Percentiles rank a stretch among this genome's conserved stretches.
phyloP scores from a whole-genome alignment of 2,888 invertebrate species.

The Apodemia duryi region DNA sequence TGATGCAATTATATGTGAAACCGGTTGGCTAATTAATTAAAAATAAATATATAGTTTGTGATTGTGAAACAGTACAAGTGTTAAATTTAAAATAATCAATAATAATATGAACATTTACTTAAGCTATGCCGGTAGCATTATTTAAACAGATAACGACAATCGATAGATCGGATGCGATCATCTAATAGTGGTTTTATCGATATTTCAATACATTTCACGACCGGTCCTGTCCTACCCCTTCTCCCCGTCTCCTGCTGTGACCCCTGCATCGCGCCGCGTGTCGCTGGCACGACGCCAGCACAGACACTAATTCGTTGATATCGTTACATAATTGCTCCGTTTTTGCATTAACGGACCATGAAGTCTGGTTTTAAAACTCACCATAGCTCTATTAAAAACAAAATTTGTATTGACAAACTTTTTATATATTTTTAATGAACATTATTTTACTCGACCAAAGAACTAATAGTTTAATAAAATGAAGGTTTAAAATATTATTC shows the following conservation, averaged over 20 bases:
- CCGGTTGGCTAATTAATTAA: too few species aligned
- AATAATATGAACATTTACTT: too few species aligned
- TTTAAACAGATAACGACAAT: neutral
- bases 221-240: constrained; percentile 3
- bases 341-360: constrained; percentile 47
- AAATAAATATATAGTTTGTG: too few species aligned
- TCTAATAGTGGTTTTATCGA: constrained; percentile 28
- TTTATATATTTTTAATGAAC: too few species aligned
- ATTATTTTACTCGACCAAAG: too few species aligned
- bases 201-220: constrained; percentile 28
- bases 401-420: neutral
- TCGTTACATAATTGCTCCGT: constrained; percentile 70
- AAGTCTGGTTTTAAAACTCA: constrained; percentile 23
- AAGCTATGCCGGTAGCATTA: neutral
- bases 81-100: too few species aligned
- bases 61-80: too few species aligned
- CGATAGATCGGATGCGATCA: constrained; percentile 3
- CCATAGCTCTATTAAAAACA: constrained; percentile 1
- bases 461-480: too few species aligned
- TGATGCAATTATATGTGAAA: too few species aligned
- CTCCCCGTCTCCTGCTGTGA: constrained; percentile 21
- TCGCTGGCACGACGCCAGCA: constrained; percentile 61
- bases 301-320: constrained; percentile 66
- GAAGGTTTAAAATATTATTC: too few species aligned
- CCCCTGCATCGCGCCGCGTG: constrained; percentile 36